Base-by-base conservation (phyloP, 2,113 vertebrate genomes). In the Drymodes brunneopygia region DNA sequence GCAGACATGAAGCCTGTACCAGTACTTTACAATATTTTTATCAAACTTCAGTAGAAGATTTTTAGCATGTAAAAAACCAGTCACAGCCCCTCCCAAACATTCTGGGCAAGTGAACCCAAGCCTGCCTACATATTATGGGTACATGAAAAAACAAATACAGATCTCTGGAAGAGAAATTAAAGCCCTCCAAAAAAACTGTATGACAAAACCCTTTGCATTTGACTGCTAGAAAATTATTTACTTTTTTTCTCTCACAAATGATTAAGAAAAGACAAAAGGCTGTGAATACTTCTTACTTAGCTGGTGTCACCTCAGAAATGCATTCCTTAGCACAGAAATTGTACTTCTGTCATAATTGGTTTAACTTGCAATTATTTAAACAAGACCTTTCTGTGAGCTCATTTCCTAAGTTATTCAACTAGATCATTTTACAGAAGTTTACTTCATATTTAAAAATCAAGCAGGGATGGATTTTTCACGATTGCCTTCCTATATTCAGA, bases 11-110 rank as follows among this genome's bases (percentile, higher is more conserved):
- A 64, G 24, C 13, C n/a, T 33, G 3, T 25, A 48, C 14, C 12
- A 4, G 7, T 42, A 44, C 17, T 33, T 24, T 0, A 38, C 4
- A 7, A 9, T 5, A 23, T 62, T 45, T 16, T 17, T 16, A 36
- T 35, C 10, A 47, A 67, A 72, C 10, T 60, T 60, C 25, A 64
- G 12, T 8, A 28, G 12, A 62, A 58, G 9, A 56, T 23, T 53
- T 65, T 54, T 35, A 69, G 11, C 15, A 22, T 5, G 6, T 27
- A 29, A 47, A 82, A 81, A 14, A 88, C 8, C 12, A 27, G 7
- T 18, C 0, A 0, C 9, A 17, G 18, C 15, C 25, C 21, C 11
- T 31, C 22, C 14, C 12, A 38, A 85, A 42, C 9, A 80, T 19
- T 10, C 14, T 31, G 15, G n/a, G 24, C 33, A 73, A 78, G 40